Evolutionary conservation across 1,140 invertebrate genomes (phyloP), one percentile per base, ranked within the genome.

Genomic region (Trichomalopsis sarcophagae): DNA sequence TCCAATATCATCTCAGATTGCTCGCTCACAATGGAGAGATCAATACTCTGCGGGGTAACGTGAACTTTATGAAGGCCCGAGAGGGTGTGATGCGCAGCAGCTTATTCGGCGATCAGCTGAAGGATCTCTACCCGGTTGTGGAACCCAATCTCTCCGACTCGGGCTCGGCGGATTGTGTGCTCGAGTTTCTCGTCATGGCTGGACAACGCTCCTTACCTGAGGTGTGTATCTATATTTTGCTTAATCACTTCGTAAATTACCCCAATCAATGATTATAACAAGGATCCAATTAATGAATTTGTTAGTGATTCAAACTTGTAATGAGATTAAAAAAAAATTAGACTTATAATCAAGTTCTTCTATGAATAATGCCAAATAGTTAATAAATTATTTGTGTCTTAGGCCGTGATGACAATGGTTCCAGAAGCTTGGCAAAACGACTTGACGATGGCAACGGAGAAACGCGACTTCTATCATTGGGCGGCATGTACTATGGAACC

Each of bases 391-490:
- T 75, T 88, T 88, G 11, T 80, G 82, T 88, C 33, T 78, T 88
- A 96, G 96, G 98, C 98, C 86, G 97, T 99, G 30, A 99, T 99
- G 97, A 99, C 98, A 0, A 99, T 99, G 98, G 98, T 99, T 44
- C 99, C 99, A 2, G 99, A 99, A 94, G 99, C 99, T 7, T 99
- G 99, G 99, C 98, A 99, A 92, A 99, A 99, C 91, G 97, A 99
- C 90, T 93, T 95, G 76, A 97, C 97, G 11, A 99, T 99, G 99
- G 94, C 96, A 7, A 94, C 95, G 75, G 97, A 98, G 88, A 99
- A 99, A 93, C 95, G 97, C 74, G 96, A 98, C 89, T 99, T 99
- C 91, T 99, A 99, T 92, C 96, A 98, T 85, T 99, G 98, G 98
- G 97, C 98, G 44, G 96, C 98, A 0, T 99, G 98, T 91, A 96